phyloP scores from a whole-genome alignment of 2,113 vertebrate genomes.

The Columba janthina region DNA sequence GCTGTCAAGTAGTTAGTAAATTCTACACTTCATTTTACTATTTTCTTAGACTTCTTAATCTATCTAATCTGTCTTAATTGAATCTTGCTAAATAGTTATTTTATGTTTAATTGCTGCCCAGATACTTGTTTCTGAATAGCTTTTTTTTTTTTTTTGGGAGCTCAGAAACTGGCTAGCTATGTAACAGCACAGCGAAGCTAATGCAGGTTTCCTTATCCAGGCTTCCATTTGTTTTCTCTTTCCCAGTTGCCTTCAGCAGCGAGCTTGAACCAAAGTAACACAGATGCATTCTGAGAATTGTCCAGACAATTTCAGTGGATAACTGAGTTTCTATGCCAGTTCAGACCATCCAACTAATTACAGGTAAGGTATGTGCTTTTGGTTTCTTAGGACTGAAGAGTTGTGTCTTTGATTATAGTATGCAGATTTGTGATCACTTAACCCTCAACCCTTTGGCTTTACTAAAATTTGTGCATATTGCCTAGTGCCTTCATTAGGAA shows the following conservation, averaged over 20 bases:
- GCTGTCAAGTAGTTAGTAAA: neutral
- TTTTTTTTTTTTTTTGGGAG: neutral
- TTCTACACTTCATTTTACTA: neutral
- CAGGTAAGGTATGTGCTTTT: rapidly evolving
- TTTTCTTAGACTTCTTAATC: neutral
- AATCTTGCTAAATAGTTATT: neutral
- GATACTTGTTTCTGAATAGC: neutral
- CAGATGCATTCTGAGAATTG: neutral
- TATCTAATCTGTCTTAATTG: neutral
- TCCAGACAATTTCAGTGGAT: neutral
- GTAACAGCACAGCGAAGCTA: neutral
- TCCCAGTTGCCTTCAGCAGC: neutral
- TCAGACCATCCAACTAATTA: neutral
- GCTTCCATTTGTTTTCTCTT: neutral
- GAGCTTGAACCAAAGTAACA: neutral
- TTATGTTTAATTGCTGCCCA: neutral
- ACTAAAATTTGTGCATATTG: neutral
- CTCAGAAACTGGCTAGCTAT: neutral
- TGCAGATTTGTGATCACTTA: neutral
- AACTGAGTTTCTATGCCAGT: neutral
- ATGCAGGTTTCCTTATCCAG: neutral
- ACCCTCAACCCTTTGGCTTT: neutral
- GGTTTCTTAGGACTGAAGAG: rapidly evolving
- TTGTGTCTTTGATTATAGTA: neutral
- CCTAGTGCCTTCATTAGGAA: neutral